These are phyloP conservation scores for Callosobruchus maculatus DNA, from an alignment of 2,888 invertebrate species.

Conservation along the genomic window DNA sequence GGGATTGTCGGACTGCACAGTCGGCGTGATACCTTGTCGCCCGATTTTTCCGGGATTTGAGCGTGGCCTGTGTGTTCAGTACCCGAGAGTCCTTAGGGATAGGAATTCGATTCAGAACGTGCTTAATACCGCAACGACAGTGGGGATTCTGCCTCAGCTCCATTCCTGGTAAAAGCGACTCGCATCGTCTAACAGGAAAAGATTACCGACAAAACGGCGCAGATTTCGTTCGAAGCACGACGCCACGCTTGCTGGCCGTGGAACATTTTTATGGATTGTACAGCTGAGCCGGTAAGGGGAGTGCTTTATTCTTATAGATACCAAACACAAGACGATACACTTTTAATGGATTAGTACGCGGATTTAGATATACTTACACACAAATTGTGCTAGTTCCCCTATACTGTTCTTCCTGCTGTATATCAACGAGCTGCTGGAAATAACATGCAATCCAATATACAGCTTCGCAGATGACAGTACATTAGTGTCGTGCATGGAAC, in stretches of 20 bases:
- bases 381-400: too few species aligned
- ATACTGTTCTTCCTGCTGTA: too few species aligned
- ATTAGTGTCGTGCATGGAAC: too few species aligned
- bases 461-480: too few species aligned
- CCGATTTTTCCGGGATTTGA: neutral
- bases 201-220: neutral
- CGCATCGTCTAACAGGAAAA: neutral
- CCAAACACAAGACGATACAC: too few species aligned
- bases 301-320: too few species aligned
- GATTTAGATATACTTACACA: too few species aligned
- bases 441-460: too few species aligned
- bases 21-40: neutral
- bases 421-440: too few species aligned
- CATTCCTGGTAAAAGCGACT: neutral
- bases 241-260: neutral
- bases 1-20: neutral
- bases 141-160: neutral
- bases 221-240: neutral
- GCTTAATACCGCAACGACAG: neutral
- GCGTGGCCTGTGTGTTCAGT: neutral
- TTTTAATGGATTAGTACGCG: too few species aligned
- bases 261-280: neutral
- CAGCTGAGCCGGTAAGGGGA: too few species aligned
- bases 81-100: neutral
- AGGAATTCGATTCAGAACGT: neutral